Evolutionary conservation across 2,888 invertebrate species (phyloP).

Genomic region (Eristalinus aeneus): DNA sequence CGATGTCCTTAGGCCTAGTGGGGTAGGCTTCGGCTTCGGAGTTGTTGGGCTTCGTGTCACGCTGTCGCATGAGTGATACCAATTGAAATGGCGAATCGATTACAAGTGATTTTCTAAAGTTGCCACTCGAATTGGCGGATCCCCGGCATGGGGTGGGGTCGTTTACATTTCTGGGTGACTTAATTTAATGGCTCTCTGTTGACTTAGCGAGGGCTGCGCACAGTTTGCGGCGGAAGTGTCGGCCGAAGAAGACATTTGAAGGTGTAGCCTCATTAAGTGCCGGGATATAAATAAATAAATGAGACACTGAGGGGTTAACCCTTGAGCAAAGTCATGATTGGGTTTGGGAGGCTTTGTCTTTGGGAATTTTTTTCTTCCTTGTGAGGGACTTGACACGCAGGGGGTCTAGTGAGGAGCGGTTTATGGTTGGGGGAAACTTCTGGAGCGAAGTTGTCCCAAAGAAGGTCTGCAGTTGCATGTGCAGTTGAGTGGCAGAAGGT

Average conservation of each 20-base stretch:
- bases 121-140: slow-evolving; percentile 9
- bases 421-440: background rate
- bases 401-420: background rate
- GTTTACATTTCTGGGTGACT: slow-evolving; percentile 17
- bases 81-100: slow-evolving; percentile 45
- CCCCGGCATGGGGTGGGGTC: slow-evolving; percentile 16
- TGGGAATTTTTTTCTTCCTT: background rate
- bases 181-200: slow-evolving; percentile 15
- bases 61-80: slow-evolving; percentile 44
- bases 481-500: too few species aligned
- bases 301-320: background rate
- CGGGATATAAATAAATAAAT: background rate
- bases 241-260: slow-evolving; percentile 14
- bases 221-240: slow-evolving; percentile 8
- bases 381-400: background rate
- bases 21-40: slow-evolving; percentile 23
- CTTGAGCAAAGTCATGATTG: background rate
- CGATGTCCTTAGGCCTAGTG: slow-evolving; percentile 45
- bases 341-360: background rate
- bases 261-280: background rate
- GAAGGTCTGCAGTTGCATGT: too few species aligned
- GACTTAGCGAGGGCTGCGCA: slow-evolving; percentile 23
- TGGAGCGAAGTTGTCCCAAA: too few species aligned
- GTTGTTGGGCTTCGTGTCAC: slow-evolving; percentile 5
- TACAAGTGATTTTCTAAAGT: slow-evolving; percentile 32